Evolutionary conservation across 2,888 invertebrate genomes (phyloP).

Genomic region (Aspidapion aeneum): DNA sequence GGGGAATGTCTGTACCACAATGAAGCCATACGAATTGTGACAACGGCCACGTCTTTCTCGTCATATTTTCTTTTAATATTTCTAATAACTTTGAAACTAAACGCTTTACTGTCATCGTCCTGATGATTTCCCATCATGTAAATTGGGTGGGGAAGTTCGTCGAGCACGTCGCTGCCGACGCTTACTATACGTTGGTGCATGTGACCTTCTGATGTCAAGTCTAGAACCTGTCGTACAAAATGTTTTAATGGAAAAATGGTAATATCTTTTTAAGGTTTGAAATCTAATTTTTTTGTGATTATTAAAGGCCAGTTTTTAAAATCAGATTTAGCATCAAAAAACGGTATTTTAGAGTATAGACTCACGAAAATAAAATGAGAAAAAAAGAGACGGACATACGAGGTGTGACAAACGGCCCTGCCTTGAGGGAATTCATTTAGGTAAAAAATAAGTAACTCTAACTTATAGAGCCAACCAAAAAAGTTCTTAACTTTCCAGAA

Average conservation of each 20-base stretch:
- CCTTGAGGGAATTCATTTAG: no score
- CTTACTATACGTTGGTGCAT: constrained; percentile 82
- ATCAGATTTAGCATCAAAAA: no score
- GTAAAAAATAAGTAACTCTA: no score
- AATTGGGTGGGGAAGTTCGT: constrained; percentile 49
- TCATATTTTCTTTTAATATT: constrained; percentile 32
- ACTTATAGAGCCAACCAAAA: no score
- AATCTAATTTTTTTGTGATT: constrained; percentile 88
- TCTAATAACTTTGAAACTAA: constrained; percentile 53
- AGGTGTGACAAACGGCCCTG: no score
- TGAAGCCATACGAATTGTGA: constrained; percentile 71
- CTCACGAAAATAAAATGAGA: no score
- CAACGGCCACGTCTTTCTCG: constrained; percentile 37
- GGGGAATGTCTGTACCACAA: constrained; percentile 94
- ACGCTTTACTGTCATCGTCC: constrained; percentile 46
- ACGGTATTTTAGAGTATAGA: no score
- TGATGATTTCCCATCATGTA: constrained; percentile 43
- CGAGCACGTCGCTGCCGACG: constrained; percentile 73
- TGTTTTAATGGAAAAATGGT: no score
- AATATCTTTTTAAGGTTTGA: no score
- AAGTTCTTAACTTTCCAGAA: no score
- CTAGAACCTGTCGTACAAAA: constrained; percentile 57
- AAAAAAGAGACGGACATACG: no score
- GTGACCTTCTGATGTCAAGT: constrained; percentile 80
- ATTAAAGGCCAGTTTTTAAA: constrained; percentile 75